phyloP scores from a whole-genome alignment of 2,797 vertebrate species.

The Arrhamphus sclerolepis region DNA sequence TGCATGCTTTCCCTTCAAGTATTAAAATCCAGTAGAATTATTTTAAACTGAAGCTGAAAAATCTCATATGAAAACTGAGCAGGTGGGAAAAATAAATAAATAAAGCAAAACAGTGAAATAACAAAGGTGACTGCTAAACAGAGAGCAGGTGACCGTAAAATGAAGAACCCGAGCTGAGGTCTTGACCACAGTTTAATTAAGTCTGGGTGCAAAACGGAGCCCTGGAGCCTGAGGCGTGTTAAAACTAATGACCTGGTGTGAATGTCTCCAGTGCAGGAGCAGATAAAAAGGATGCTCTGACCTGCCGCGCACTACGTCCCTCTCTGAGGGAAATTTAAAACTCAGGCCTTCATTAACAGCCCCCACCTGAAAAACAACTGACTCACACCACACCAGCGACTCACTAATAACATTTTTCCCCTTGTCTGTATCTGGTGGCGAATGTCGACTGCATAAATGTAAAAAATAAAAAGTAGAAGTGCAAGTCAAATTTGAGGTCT shows the following conservation, averaged over 20 bases:
- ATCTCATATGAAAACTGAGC: not conserved
- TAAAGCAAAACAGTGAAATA: conserved; percentile 12
- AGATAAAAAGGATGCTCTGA: conserved; percentile 51
- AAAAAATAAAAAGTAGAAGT: conserved; percentile 27
- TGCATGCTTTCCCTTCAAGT: not conserved
- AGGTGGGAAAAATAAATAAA: not conserved
- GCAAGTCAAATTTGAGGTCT: conserved; percentile 24
- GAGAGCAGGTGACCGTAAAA: conserved; percentile 22
- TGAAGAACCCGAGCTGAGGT: conserved; percentile 13
- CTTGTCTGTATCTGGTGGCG: conserved; percentile 25
- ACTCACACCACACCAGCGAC: conserved; percentile 30
- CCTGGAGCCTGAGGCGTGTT: conserved; percentile 44
- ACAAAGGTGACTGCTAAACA: conserved; percentile 19
- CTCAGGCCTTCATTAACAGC: conserved; percentile 57
- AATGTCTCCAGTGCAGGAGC: conserved; percentile 38
- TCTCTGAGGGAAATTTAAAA: conserved; percentile 47
- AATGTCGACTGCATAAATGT: conserved; percentile 16
- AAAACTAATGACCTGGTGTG: conserved; percentile 62
- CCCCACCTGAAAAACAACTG: conserved; percentile 55
- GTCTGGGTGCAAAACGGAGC: conserved; percentile 32
- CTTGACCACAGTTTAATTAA: conserved; percentile 61
- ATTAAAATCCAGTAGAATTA: not conserved
- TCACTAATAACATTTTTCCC: conserved; percentile 43
- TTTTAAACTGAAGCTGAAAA: not conserved
- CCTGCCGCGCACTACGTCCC: conserved; percentile 25